phyloP scores from a whole-genome alignment of 1,140 invertebrate genomes.

The Drosophila santomea region DNA sequence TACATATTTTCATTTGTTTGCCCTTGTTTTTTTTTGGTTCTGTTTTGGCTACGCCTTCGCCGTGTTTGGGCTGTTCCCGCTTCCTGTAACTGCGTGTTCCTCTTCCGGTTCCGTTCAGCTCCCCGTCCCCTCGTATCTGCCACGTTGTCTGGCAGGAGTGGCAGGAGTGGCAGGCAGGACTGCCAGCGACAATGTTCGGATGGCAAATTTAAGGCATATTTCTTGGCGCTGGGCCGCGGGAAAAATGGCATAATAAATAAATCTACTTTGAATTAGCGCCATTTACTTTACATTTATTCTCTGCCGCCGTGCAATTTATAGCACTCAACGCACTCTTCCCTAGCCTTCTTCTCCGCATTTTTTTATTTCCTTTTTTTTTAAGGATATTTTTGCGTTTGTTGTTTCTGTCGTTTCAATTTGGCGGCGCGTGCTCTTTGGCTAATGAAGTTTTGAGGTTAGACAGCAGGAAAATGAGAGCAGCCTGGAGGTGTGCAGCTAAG shows the following conservation, averaged over 20 bases:
- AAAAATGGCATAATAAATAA: conserved; percentile 81
- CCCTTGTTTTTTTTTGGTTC: conserved; percentile 31
- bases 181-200: conserved; percentile 27
- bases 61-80: conserved; percentile 31
- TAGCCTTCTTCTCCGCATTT: conserved; percentile 18
- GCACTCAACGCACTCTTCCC: conserved; percentile 39
- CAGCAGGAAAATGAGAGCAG: conserved; percentile 35
- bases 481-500: conserved; percentile 48
- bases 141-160: conserved; percentile 42
- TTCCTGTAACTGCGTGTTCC: conserved; percentile 33
- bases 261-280: conserved; percentile 82
- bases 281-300: conserved; percentile 83
- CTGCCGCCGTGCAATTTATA: conserved; percentile 73
- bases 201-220: conserved; percentile 76
- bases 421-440: conserved; percentile 77
- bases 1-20: conserved; percentile 62
- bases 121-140: conserved; percentile 21
- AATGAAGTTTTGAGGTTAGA: conserved; percentile 78
- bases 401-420: conserved; percentile 57
- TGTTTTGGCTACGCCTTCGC: conserved; percentile 52
- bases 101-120: conserved; percentile 18
- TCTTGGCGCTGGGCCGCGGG: conserved; percentile 71
- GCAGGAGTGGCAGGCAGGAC: too few relatives aligned
- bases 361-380: conserved; percentile 25
- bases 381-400: conserved; percentile 43